Evolutionary conservation across 2,113 vertebrate species (phyloP).

Genomic region (Apteryx mantelli): DNA sequence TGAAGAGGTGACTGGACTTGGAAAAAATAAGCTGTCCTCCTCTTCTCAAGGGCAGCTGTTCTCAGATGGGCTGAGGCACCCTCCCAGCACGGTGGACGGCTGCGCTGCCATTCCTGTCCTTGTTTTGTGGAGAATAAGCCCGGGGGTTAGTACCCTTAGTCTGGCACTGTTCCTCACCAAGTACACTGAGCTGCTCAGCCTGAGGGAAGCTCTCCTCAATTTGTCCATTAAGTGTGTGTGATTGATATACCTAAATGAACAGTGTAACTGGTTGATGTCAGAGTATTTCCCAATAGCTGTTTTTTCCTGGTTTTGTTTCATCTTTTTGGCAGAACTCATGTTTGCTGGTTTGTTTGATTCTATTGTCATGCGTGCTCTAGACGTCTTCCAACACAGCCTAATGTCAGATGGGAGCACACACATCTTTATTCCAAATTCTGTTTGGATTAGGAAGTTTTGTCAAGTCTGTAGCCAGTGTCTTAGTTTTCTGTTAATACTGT

Average conservation of each 20-base stretch:
- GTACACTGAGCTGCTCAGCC: neutral
- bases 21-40: neutral
- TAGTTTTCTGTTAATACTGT: neutral
- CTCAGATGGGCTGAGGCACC: neutral
- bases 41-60: neutral
- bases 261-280: rapidly evolving
- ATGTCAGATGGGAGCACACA: neutral
- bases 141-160: neutral
- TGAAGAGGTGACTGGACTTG: neutral
- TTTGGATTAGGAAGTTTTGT: neutral
- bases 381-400: neutral
- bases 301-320: neutral
- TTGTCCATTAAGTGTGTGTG: neutral
- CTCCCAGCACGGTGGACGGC: neutral
- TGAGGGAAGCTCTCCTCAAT: neutral
- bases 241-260: neutral
- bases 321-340: neutral
- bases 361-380: neutral
- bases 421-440: neutral
- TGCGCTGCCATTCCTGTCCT: rapidly evolving
- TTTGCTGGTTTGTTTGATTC: neutral
- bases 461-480: neutral
- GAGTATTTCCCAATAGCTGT: neutral
- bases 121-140: neutral
- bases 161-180: neutral